phyloP scores from a whole-genome alignment of 2,113 vertebrate genomes.

The Numida meleagris region DNA sequence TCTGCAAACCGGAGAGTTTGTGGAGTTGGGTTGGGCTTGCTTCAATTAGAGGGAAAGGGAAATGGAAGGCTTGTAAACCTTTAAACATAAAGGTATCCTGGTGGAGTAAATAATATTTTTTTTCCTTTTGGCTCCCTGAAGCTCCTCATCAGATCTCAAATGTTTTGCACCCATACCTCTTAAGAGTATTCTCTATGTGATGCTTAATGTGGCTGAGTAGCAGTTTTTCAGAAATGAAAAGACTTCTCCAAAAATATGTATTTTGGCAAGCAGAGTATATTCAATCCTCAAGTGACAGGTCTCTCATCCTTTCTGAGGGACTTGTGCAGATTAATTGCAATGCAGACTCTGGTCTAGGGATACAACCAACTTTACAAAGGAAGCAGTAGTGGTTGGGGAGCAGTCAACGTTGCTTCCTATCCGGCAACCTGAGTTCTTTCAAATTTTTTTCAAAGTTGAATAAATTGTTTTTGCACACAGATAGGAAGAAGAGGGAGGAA shows the following conservation, averaged over 20 bases:
- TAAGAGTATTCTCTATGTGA: neutral
- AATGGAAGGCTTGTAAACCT: slow-evolving; percentile 3
- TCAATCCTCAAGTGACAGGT: neutral
- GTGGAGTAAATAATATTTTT: neutral
- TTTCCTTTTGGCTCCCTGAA: slow-evolving; percentile 3
- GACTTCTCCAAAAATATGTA: neutral
- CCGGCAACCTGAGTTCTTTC: neutral
- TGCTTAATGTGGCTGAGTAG: neutral
- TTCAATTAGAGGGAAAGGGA: neutral
- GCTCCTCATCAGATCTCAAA: neutral
- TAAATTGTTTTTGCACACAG: neutral
- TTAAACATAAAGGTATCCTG: neutral
- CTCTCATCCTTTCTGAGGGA: neutral
- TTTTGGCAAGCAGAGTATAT: neutral
- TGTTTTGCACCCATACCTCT: neutral
- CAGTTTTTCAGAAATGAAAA: neutral
- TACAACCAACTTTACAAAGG: neutral
- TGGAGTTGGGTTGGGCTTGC: neutral
- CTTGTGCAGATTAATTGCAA: neutral
- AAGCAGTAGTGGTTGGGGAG: neutral
- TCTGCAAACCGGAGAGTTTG: neutral
- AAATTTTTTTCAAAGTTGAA: neutral
- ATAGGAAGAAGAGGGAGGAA: neutral
- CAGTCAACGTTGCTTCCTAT: neutral
- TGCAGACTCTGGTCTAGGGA: neutral